Evolutionary conservation across 2,113 vertebrate genomes (phyloP).

Genomic region (Cyphomyrus plagiostoma): DNA sequence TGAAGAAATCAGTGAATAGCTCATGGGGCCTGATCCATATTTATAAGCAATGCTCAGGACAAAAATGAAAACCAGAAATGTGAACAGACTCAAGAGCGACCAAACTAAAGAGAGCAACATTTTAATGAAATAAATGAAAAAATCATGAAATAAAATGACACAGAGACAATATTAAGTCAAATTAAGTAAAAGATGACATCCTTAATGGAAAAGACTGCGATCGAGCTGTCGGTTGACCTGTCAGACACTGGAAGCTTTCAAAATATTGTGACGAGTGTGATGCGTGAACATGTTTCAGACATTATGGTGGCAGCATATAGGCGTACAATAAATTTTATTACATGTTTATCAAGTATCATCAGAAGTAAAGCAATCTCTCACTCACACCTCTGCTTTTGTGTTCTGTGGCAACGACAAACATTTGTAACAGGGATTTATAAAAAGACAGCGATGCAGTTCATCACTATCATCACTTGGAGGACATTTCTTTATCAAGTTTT

Average conservation of each 20-base stretch:
- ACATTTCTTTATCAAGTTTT: constrained; percentile 59
- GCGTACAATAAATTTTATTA: constrained; percentile 56
- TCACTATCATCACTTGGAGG: constrained; percentile 52
- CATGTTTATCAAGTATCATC: constrained; percentile 52
- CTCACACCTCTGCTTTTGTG: constrained; percentile 18
- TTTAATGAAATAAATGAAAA: constrained; percentile 6
- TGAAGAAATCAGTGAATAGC: not conserved
- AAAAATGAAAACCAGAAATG: not conserved
- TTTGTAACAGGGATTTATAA: constrained; percentile 55
- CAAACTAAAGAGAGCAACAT: not conserved
- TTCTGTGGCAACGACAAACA: constrained; percentile 45
- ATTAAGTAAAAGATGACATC: not conserved
- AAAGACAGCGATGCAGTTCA: constrained; percentile 60
- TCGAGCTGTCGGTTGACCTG: not conserved
- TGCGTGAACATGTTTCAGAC: not conserved
- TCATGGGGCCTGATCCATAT: not conserved
- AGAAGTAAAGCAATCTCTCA: constrained; percentile 45
- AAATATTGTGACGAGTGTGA: not conserved
- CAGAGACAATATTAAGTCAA: not conserved
- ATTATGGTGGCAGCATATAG: constrained; percentile 29
- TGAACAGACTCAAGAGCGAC: not conserved
- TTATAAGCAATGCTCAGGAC: not conserved
- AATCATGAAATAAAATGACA: constrained; percentile 3
- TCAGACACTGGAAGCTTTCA: not conserved
- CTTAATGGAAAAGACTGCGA: not conserved